Percentiles rank a stretch among this genome's conserved stretches.
Evolutionary conservation across 2,888 invertebrate species (phyloP).

Genomic region (Patella depressa): DNA sequence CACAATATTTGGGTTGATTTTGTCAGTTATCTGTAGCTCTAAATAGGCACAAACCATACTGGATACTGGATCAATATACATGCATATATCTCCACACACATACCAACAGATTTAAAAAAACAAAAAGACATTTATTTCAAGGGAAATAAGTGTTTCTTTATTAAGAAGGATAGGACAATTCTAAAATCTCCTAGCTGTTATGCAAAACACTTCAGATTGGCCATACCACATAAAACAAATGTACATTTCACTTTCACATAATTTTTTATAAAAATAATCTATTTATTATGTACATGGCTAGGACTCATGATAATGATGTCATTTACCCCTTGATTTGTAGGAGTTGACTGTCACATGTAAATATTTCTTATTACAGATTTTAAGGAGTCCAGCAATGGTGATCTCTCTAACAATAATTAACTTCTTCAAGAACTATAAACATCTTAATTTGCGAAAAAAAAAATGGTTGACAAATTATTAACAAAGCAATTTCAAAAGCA

Average conservation of each 20-base stretch:
- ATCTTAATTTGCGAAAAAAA: constrained; percentile 5
- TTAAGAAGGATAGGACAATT: constrained; percentile 58
- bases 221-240: constrained; percentile 19
- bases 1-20: too few species aligned
- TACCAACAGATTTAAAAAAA: constrained; percentile 9
- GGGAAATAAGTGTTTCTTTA: constrained; percentile 44
- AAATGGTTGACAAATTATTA: background rate
- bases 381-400: background rate
- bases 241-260: constrained; percentile 24
- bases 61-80: too few species aligned
- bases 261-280: constrained; percentile 33
- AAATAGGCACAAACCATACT: too few species aligned
- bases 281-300: constrained; percentile 25
- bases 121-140: constrained; percentile 14
- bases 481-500: constrained; percentile 7
- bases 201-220: constrained; percentile 38
- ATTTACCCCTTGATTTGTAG: too few species aligned
- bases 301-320: background rate
- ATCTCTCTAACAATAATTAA: constrained; percentile 7
- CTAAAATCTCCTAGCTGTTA: constrained; percentile 48
- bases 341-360: too few species aligned
- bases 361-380: background rate
- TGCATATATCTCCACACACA: background rate
- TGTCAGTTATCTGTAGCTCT: too few species aligned
- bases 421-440: background rate